Percentiles rank a stretch among this genome's conserved stretches.
phyloP scores from a whole-genome alignment of 1,140 invertebrate species.

The Myzus persicae region DNA sequence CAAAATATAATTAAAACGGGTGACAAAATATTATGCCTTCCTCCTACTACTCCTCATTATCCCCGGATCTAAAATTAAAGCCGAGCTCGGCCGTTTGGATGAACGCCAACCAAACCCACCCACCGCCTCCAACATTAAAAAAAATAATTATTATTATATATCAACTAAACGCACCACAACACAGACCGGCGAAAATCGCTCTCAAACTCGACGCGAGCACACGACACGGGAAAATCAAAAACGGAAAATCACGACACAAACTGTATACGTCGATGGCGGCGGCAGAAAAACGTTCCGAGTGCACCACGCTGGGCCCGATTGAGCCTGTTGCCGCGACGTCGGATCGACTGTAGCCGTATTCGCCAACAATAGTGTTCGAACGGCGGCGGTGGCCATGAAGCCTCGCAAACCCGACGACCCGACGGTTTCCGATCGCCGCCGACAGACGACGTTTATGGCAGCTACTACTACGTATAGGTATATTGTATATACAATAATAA shows the following conservation, averaged over 20 bases:
- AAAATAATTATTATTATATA: not conserved
- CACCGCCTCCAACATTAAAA: not conserved
- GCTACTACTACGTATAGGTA: not conserved
- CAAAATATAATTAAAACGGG: not conserved
- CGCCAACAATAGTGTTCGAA: not conserved
- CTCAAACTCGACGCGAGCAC: too few species aligned
- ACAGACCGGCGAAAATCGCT: not conserved
- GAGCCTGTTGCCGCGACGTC: slow-evolving; percentile 12
- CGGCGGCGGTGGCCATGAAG: not conserved
- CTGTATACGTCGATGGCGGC: not conserved
- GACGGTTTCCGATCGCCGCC: not conserved
- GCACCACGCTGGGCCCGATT: not conserved
- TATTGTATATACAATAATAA: too few species aligned
- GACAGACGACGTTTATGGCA: not conserved
- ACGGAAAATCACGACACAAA: not conserved
- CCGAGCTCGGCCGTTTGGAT: slow-evolving; percentile 14
- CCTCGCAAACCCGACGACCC: not conserved
- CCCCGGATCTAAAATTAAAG: slow-evolving; percentile 54
- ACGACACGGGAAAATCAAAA: not conserved
- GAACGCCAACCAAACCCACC: not conserved
- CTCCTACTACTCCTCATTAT: not conserved
- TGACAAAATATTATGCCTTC: not conserved
- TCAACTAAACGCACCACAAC: not conserved
- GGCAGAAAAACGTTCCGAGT: not conserved
- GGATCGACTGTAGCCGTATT: not conserved